A percentile compares a stretch with the other conserved stretches of the same genome.
phyloP scores from a whole-genome alignment of 2,888 invertebrate species.

The Frankliniella fusca region DNA sequence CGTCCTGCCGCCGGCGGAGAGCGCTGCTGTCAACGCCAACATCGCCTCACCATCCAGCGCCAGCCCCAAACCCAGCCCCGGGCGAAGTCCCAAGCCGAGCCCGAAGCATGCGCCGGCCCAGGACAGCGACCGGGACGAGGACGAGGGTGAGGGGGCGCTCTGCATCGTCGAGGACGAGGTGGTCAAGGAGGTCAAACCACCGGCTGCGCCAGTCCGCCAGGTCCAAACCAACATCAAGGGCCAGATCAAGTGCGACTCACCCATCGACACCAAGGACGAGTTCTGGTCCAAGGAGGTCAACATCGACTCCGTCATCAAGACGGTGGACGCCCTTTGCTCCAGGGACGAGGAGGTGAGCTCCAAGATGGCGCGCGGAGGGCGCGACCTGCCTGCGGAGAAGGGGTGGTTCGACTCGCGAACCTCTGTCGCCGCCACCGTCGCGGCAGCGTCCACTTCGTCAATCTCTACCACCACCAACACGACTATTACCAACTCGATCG shows the following conservation, averaged over 20 bases:
- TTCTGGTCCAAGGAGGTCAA: slow-evolving; percentile 77
- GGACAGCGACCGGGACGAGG: slow-evolving; percentile 8
- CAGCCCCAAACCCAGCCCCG: background rate
- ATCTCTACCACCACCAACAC: background rate
- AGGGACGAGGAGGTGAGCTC: slow-evolving; percentile 45
- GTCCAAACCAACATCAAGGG: background rate
- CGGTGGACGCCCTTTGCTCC: slow-evolving; percentile 64
- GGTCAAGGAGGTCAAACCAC: background rate
- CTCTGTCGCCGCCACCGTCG: background rate
- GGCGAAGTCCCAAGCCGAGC: slow-evolving; percentile 2
- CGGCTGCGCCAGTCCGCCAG: background rate
- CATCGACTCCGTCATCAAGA: slow-evolving; percentile 77
- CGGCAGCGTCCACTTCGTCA: background rate
- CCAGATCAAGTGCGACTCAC: slow-evolving; percentile 43
- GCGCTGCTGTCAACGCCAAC: background rate
- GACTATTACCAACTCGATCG: background rate
- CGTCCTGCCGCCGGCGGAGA: background rate
- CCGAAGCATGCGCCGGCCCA: background rate
- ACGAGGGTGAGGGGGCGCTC: background rate
- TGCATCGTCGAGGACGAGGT: slow-evolving; percentile 10
- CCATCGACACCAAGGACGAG: slow-evolving; percentile 60
- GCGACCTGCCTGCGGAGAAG: slow-evolving; percentile 41
- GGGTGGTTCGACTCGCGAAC: slow-evolving; percentile 30
- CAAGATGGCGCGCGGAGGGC: background rate
- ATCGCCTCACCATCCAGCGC: background rate